phyloP scores from a whole-genome alignment of 2,113 vertebrate genomes.

The zebrafish (Danio rerio) region GRCz12tu NC_133194.1:33119501-33120000 shows the following conservation, averaged over 20 bases:
- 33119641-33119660: neutral
- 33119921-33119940: neutral
- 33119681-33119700: neutral
- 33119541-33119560: neutral
- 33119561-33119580: neutral
- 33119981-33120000: too few relatives aligned
- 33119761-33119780: slow-evolving; percentile 3
- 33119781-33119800: neutral
- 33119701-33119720: neutral
- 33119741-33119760: neutral
- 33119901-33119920: neutral
- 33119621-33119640: neutral
- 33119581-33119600: neutral
- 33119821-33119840: neutral
- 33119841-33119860: neutral
- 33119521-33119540: neutral
- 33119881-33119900: neutral
- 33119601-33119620: slow-evolving; percentile 14
- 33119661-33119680: too few relatives aligned
- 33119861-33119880: neutral
- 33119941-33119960: neutral
- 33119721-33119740: neutral
- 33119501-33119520: neutral
- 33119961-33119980: too few relatives aligned
- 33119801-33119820: neutral